A percentile compares a stretch with the other conserved stretches of the same genome.
Evolutionary conservation across 2,113 vertebrate species (phyloP).

Genomic region (Chionodraco myersi): DNA sequence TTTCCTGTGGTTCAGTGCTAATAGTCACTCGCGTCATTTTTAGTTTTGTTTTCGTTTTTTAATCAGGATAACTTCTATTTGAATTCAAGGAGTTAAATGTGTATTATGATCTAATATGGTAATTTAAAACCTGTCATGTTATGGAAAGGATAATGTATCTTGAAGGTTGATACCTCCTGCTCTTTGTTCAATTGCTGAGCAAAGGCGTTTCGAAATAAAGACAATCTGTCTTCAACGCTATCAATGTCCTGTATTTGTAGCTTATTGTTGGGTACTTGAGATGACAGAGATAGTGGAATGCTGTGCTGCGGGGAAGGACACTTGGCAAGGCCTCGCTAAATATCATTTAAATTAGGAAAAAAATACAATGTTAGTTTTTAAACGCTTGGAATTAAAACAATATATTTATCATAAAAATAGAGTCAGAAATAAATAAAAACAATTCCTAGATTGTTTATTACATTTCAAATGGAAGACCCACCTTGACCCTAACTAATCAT

Average conservation of each 20-base stretch:
- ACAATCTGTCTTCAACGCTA: constrained; percentile 94
- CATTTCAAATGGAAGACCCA: neutral
- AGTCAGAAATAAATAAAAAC: neutral
- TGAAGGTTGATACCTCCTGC: constrained; percentile 92
- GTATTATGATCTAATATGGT: constrained; percentile 87
- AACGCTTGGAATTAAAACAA: neutral
- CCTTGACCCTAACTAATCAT: constrained; percentile 32
- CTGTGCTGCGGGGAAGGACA: neutral
- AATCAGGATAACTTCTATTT: constrained; percentile 89
- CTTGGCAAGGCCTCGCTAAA: neutral
- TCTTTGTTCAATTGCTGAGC: constrained; percentile 94
- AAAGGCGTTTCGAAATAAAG: constrained; percentile 98
- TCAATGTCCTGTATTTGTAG: constrained; percentile 75
- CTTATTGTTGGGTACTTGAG: constrained; percentile 49
- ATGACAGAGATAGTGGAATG: constrained; percentile 3
- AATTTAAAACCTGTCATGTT: constrained; percentile 90
- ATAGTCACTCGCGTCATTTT: constrained; percentile 84
- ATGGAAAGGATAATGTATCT: constrained; percentile 90
- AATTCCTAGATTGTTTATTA: neutral
- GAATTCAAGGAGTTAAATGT: constrained; percentile 90
- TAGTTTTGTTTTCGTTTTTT: constrained; percentile 73
- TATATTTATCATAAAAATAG: neutral
- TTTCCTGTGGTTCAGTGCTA: constrained; percentile 90
- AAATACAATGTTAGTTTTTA: neutral
- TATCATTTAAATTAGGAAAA: neutral